Evolutionary conservation across 2,797 vertebrate species (phyloP), one percentile per base, ranked within the genome.

Genomic region (Alexandromys oeconomus): DNA sequence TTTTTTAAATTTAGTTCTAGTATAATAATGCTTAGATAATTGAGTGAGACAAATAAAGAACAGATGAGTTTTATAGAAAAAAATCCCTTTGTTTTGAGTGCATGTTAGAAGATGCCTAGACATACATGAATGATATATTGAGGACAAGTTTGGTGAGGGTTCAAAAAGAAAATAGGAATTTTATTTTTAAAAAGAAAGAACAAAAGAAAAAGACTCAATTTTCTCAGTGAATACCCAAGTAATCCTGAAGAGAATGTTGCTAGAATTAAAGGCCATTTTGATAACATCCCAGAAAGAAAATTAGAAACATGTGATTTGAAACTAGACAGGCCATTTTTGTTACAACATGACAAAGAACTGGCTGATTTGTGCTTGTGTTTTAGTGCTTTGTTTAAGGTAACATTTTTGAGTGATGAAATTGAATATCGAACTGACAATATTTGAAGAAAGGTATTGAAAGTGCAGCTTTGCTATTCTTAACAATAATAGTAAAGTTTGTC

Each of bases 331-430:
- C 34, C 37, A 87, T 69, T 43, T 43, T 51, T 82, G 21, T 80
- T 65, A 29, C 57, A 88, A 87, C n/a, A 48, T 48, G 27, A 67
- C n/a, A 54, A 85, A n/a, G n/a, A 89, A 79, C 43, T 95, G n/a
- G 12, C 29, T 78, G 40, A 89, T 34, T 73, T 89, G 23, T 79
- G 29, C 21, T 78, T 73, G 25, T 92, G 48, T 67, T 63, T 19
- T 80, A 81, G 46, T 76, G 59, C 29, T 77, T 87, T 89, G 46
- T 87, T 25, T 65, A 48, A 67, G 7, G 34, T 10, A 87, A 43
- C 34, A 63, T 10, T 73, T 79, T 69, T 74, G 73, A 87, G 31
- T 65, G 15, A 78, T 78, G 29, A 91, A 73, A 87, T 7, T 46
- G 46, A 40, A 43, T 87, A 81, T 54, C 51, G 59, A 43, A 10